Percentiles rank a stretch among this genome's conserved stretches.
Conservation (phyloP, 2,888 invertebrate genomes). For the Temnothorax unifasciatus region DNA sequence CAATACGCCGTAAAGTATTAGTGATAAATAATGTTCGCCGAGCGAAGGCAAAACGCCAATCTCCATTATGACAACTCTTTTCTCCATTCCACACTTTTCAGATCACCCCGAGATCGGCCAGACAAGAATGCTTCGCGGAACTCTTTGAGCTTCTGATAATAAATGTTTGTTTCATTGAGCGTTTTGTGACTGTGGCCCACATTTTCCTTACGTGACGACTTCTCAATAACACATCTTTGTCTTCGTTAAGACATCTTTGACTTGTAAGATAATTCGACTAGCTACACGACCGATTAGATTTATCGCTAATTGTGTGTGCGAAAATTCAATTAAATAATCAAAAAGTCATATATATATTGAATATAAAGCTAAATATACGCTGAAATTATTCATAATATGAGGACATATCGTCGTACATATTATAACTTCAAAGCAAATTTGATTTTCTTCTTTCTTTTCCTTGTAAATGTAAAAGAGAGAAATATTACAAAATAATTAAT, state of each 20-base stretch:
- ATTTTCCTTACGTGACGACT: constrained; percentile 9
- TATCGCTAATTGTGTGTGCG: background rate
- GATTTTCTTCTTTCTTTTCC: background rate
- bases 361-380: background rate
- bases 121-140: constrained; percentile 73
- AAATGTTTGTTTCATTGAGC: constrained; percentile 78
- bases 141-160: constrained; percentile 74
- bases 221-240: background rate
- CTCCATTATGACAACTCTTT: background rate
- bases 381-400: background rate
- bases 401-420: background rate
- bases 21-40: constrained; percentile 27
- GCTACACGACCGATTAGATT: background rate
- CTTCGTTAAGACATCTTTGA: background rate
- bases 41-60: constrained; percentile 36
- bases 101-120: constrained; percentile 72
- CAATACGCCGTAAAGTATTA: background rate
- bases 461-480: background rate
- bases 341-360: background rate
- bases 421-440: background rate
- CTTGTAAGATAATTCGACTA: background rate
- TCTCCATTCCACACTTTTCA: constrained; percentile 40
- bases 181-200: constrained; percentile 76
- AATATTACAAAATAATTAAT: constrained; percentile 19
- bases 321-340: constrained; percentile 5